Evolutionary conservation across 64 coral and sea anemone species (phyloP).

Genomic region (Dendronephthya gigantea): DNA sequence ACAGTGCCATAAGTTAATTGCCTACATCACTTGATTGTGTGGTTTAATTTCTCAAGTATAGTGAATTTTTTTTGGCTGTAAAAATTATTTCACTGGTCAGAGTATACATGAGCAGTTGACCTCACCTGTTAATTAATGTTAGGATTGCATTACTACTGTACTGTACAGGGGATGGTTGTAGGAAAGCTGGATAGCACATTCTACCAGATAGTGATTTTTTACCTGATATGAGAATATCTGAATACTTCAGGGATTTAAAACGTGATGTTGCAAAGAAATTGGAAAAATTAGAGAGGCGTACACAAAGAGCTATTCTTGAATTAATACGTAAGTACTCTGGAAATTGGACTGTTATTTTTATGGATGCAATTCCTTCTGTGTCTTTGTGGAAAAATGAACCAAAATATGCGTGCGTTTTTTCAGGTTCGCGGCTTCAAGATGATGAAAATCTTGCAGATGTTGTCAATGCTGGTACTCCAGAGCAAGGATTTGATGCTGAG

Average conservation of each 20-base stretch:
- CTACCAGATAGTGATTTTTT: not conserved
- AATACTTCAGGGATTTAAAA: conserved; percentile 80
- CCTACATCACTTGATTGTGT: too few species aligned
- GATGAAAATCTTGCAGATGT: conserved; percentile 16
- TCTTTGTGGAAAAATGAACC: too few species aligned
- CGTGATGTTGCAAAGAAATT: conserved; percentile 98
- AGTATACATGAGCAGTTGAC: too few species aligned
- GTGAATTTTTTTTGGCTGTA: too few species aligned
- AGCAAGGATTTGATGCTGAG: not conserved
- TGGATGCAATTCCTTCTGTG: too few species aligned
- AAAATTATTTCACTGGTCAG: too few species aligned
- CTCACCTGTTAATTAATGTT: too few species aligned
- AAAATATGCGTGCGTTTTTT: not conserved
- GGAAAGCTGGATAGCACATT: not conserved
- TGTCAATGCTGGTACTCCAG: not conserved
- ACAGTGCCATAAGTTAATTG: too few species aligned
- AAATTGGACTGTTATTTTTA: not conserved
- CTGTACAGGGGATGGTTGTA: too few species aligned
- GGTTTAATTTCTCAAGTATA: too few species aligned
- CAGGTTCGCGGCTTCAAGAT: not conserved
- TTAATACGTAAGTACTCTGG: conserved; percentile 69
- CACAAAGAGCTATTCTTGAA: conserved; percentile 91
- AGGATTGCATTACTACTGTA: too few species aligned
- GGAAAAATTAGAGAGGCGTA: conserved; percentile 92
- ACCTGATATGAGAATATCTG: not conserved